A percentile compares a stretch with the other conserved stretches of the same genome.
These are phyloP conservation scores for Neocloeon triangulifer DNA, from an alignment of 1,140 invertebrate species.

Conservation along the genomic window DNA sequence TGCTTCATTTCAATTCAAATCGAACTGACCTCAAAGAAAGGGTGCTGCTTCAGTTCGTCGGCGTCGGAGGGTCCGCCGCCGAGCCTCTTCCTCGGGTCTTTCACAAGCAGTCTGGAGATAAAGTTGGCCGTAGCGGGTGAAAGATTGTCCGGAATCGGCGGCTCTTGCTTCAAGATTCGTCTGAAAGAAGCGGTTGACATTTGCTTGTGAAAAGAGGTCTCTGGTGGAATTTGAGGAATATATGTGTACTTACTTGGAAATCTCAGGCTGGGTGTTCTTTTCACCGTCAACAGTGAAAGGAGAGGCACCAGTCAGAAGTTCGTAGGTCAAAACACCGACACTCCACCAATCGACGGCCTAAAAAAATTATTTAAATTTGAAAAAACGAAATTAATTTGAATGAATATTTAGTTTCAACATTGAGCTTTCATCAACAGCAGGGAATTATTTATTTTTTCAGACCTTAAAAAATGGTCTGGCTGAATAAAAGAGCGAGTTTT, in stretches of 20 bases:
- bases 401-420: no score
- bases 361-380: no score
- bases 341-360: slow-evolving; percentile 97
- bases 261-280: slow-evolving; percentile 79
- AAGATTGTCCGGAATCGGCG: slow-evolving; percentile 56
- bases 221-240: no score
- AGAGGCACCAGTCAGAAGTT: slow-evolving; percentile 87
- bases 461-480: no score
- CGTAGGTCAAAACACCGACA: slow-evolving; percentile 88
- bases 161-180: slow-evolving; percentile 65
- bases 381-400: no score
- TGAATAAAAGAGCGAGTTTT: no score
- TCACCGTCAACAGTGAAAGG: slow-evolving; percentile 93
- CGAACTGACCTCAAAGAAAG: slow-evolving; percentile 44
- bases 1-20: background rate
- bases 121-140: slow-evolving; percentile 36
- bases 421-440: no score
- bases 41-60: slow-evolving; percentile 62
- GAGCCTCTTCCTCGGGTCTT: slow-evolving; percentile 64
- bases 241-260: slow-evolving; percentile 39
- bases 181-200: no score
- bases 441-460: no score
- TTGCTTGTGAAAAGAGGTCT: no score
- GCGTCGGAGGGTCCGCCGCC: slow-evolving; percentile 63
- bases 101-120: slow-evolving; percentile 55